Evolutionary conservation across 1,140 invertebrate genomes (phyloP), one percentile per base, ranked within the genome.

Genomic region (Asbolus verrucosus): DNA sequence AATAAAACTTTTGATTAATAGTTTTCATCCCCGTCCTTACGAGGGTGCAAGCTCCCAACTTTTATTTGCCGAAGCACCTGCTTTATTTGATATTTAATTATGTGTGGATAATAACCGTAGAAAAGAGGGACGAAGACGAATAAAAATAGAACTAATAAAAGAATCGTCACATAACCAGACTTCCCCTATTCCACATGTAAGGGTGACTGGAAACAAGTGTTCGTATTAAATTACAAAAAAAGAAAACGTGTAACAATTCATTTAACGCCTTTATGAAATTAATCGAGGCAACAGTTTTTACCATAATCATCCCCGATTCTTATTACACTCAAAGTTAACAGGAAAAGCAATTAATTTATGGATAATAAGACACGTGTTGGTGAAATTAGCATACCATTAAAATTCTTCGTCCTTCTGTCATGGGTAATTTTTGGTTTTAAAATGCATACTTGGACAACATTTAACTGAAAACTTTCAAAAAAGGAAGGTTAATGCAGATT

Each of bases 71-170:
- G 13, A 74, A 46, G 67, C 75, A 76, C 75, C 75, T 76, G 75
- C 73, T 76, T 76, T 76, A 76, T 76, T 76, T 74, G 75, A 74
- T 76, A 72, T 76, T 76, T 72, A 76, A 76, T 76, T 76, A 76
- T 72, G 73, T 76, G 75, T 71, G 69, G 68, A 74, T 73, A 76
- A 76, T 67, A 68, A 70, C 46, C 72, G 46, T 70, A 69, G 39
- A 70, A 27, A 11, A 24, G 14, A n/a, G 21, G 66, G 43, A 63
- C 38, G 62, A 43, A 65, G 46, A 67, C 5, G 21, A 27, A 54
- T 9, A 71, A 61, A 68, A 72, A 70, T 54, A 19, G 11, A 54
- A 54, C 46, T 54, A 54, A 54, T 54, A 54, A 54, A 54, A 54
- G 46, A 24, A 54, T 54, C 46, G 46, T 54, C 19, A 27, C 46